These are phyloP conservation scores for Arctopsyche grandis DNA, from an alignment of 1,140 invertebrate genomes.

Conservation along the genomic window DNA sequence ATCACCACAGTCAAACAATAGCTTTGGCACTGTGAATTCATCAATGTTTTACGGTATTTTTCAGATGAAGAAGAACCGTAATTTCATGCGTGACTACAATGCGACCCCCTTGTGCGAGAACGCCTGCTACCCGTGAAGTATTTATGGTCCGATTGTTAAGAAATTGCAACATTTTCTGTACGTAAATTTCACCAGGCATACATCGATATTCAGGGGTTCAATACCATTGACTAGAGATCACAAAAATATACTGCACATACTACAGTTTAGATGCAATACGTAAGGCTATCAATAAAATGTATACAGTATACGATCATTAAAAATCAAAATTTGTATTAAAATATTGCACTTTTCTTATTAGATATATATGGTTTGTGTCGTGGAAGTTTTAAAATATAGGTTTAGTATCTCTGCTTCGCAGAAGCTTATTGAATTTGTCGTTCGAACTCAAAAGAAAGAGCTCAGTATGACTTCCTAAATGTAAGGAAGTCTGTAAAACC, in stretches of 20 bases:
- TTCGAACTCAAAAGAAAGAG: neutral
- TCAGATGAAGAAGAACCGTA: slow-evolving; percentile 30
- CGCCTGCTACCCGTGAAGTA: slow-evolving; percentile 38
- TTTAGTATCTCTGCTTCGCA: no score
- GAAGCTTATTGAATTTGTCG: no score
- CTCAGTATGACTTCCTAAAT: slow-evolving; percentile 25
- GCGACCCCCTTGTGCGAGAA: neutral
- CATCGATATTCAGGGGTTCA: neutral
- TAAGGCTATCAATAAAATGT: no score
- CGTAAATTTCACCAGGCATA: neutral
- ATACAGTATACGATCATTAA: no score
- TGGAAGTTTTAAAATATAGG: no score
- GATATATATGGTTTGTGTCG: no score
- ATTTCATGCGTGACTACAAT: slow-evolving; percentile 48
- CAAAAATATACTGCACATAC: no score
- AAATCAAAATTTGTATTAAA: no score
- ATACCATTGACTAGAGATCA: neutral
- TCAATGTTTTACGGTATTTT: slow-evolving; percentile 50
- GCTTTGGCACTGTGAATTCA: slow-evolving; percentile 47
- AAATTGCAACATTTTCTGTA: slow-evolving; percentile 45
- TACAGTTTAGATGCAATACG: no score
- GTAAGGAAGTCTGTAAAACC: neutral
- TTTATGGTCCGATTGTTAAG: slow-evolving; percentile 49
- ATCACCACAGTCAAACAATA: slow-evolving; percentile 47
- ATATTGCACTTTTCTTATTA: no score